A percentile compares a stretch with the other conserved stretches of the same genome.
Conservation (phyloP, 2,113 vertebrate species). For the Scomber scombrus region DNA sequence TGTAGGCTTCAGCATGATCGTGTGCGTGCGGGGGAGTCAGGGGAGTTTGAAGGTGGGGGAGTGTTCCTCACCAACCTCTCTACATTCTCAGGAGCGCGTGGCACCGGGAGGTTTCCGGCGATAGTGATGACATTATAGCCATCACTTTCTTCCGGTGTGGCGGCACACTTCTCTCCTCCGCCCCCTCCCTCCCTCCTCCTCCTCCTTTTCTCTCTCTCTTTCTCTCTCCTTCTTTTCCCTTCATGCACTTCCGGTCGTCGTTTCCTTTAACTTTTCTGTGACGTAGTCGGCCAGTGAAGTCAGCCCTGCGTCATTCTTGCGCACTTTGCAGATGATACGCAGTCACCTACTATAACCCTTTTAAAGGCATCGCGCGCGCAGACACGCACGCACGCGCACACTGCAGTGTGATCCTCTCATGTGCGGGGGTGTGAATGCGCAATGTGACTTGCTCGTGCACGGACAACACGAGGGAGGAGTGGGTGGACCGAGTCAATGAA, state of each 20-base stretch:
- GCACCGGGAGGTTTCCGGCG: constrained; percentile 79
- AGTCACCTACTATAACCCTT: constrained; percentile 83
- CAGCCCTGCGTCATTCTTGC: constrained; percentile 85
- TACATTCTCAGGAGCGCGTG: constrained; percentile 58
- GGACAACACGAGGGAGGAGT: constrained; percentile 47
- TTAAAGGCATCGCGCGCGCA: constrained; percentile 77
- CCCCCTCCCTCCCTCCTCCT: background rate
- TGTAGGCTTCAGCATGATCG: background rate
- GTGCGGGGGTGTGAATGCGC: constrained; percentile 52
- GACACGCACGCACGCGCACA: constrained; percentile 49
- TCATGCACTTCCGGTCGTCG: constrained; percentile 75
- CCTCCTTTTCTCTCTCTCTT: too few relatives aligned
- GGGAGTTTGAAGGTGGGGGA: constrained; percentile 9
- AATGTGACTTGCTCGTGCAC: constrained; percentile 49
- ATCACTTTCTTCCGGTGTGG: constrained; percentile 71
- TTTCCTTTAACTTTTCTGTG: constrained; percentile 78
- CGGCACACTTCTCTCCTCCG: background rate
- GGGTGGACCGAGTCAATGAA: constrained; percentile 68
- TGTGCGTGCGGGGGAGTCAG: background rate
- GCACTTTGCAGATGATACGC: constrained; percentile 85
- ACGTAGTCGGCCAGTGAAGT: constrained; percentile 81
- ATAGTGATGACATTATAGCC: constrained; percentile 73
- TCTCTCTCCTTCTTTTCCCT: constrained; percentile 10
- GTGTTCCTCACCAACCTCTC: constrained; percentile 44
- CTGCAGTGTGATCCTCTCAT: constrained; percentile 68